Percentiles rank a stretch among this genome's conserved stretches.
phyloP scores from a whole-genome alignment of 2,888 invertebrate species.

The Mactromeris polynyma region DNA sequence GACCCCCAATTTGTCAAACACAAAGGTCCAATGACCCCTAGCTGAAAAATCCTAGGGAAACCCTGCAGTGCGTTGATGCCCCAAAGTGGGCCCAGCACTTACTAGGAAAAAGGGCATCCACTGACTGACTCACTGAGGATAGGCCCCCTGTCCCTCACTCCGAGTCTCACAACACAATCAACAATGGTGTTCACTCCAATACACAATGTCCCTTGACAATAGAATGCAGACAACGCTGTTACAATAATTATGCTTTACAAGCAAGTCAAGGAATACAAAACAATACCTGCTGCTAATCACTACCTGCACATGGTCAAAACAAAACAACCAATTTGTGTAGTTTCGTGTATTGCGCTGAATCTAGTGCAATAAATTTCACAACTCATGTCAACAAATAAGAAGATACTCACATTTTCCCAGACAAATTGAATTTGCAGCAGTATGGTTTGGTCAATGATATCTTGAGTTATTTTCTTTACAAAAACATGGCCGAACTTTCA shows the following conservation, averaged over 20 bases:
- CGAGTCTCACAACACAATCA: no score
- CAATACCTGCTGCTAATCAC: neutral
- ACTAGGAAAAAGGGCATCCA: no score
- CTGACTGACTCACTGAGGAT: no score
- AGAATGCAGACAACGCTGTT: neutral
- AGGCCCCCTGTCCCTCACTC: no score
- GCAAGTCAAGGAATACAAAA: neutral
- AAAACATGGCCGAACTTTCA: conserved; percentile 59
- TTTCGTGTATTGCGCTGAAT: neutral
- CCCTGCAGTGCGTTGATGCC: no score
- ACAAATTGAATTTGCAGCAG: conserved; percentile 11
- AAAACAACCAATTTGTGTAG: conserved; percentile 15
- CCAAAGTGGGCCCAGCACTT: no score
- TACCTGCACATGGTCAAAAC: conserved; percentile 45
- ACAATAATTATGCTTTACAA: neutral
- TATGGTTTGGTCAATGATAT: neutral
- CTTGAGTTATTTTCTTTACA: conserved; percentile 1
- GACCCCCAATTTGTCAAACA: no score
- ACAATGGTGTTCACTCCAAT: no score
- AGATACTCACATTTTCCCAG: neutral
- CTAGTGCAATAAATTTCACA: conserved; percentile 10
- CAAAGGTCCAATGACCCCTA: no score
- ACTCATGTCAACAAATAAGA: neutral
- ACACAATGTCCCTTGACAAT: neutral
- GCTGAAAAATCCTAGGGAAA: no score